Evolutionary conservation across 2,797 vertebrate species (phyloP).

Genomic region (Darevskia nairensis): DNA sequence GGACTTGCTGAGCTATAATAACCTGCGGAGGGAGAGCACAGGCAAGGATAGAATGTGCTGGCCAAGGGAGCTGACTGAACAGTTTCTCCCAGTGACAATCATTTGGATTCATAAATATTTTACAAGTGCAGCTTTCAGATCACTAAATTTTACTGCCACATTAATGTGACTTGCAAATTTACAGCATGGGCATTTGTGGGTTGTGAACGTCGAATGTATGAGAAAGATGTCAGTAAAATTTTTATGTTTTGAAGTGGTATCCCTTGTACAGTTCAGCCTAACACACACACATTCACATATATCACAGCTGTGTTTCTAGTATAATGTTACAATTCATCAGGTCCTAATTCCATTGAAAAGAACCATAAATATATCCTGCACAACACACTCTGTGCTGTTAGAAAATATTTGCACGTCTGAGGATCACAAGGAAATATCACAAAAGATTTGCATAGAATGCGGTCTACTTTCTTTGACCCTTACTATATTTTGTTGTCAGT

Average conservation of each 20-base stretch:
- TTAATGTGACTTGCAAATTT: constrained; percentile 77
- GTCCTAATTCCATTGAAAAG: constrained; percentile 63
- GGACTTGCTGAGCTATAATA: constrained; percentile 61
- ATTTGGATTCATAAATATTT: constrained; percentile 82
- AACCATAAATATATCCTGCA: constrained; percentile 68
- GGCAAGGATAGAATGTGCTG: constrained; percentile 50
- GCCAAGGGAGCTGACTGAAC: constrained; percentile 73
- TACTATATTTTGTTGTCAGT: constrained; percentile 36
- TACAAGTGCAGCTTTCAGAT: constrained; percentile 77
- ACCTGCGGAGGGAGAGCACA: constrained; percentile 53
- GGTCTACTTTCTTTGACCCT: constrained; percentile 25
- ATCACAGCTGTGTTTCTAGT: constrained; percentile 56
- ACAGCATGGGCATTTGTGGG: constrained; percentile 69
- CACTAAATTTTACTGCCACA: constrained; percentile 78
- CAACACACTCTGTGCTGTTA: constrained; percentile 47
- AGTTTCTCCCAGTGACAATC: constrained; percentile 73
- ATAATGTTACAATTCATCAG: constrained; percentile 60
- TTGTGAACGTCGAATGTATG: constrained; percentile 70
- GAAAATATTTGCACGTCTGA: constrained; percentile 41
- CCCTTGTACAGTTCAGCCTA: constrained; percentile 34
- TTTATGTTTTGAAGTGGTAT: constrained; percentile 74
- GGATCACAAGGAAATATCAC: constrained; percentile 52
- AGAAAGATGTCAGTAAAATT: constrained; percentile 68
- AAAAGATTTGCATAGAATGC: constrained; percentile 47
- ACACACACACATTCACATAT: background rate